Evolutionary conservation across 2,888 invertebrate genomes (phyloP).

Genomic region (Troglohyphantes excavatus): DNA sequence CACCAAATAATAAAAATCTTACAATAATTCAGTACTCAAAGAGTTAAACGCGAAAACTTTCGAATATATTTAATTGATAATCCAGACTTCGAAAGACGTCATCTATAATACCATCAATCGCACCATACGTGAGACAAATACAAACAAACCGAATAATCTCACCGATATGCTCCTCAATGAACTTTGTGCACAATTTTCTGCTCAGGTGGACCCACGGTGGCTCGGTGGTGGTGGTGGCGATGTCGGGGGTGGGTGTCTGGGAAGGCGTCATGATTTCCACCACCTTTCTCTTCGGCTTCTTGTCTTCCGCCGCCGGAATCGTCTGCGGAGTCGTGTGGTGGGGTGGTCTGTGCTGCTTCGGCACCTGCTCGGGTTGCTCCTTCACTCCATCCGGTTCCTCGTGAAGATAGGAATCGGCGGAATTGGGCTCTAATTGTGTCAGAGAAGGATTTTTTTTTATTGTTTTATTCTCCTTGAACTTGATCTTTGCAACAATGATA

Average conservation of each 20-base stretch:
- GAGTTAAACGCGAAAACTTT: too few relatives aligned
- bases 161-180: constrained; percentile 76
- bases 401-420: constrained; percentile 69
- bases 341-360: not conserved
- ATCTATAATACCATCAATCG: too few relatives aligned
- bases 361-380: not conserved
- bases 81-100: too few relatives aligned
- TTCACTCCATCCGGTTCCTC: constrained; percentile 73
- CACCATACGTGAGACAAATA: too few relatives aligned
- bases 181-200: constrained; percentile 73
- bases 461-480: not conserved
- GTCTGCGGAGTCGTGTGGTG: not conserved
- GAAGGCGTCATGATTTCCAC: not conserved
- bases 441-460: constrained; percentile 3
- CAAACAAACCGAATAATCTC: not conserved
- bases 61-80: too few relatives aligned
- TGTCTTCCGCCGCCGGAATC: not conserved
- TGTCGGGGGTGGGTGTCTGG: too few relatives aligned
- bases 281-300: constrained; percentile 31
- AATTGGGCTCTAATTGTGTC: constrained; percentile 48
- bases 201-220: constrained; percentile 72
- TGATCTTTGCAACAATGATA: not conserved
- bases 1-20: too few relatives aligned
- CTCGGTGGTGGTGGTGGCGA: not conserved
- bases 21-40: too few relatives aligned